Evolutionary conservation across 1,140 invertebrate genomes (phyloP), one percentile per base, ranked within the genome.

Genomic region (Odontomachus brunneus): DNA sequence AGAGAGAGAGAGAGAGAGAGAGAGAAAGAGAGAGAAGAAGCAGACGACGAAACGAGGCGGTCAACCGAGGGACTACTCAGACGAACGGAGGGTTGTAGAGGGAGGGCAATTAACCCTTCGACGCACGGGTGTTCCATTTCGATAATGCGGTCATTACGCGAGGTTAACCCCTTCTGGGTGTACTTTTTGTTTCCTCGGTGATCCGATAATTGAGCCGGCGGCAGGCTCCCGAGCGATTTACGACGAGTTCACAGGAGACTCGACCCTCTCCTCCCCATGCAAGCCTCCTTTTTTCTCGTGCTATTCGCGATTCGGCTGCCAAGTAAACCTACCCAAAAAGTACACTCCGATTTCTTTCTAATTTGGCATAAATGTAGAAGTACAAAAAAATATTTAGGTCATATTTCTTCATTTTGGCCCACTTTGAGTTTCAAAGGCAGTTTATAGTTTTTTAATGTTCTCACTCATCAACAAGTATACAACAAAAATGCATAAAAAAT

Each of bases 111-210:
- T 82, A 73, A 53, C 33, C 38, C 63, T 38, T 48, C 74, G 63
- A 55, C 22, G 19, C 48, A 49, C 48, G 62, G 9, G 3, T 57
- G 51, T 65, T 67, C 63, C 51, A 59, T 59, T 80, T 69, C 51
- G 62, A 78, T 55, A 78, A 78, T 38, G n/a, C 65, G 75, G 14
- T 71, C 65, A 57, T 80, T 71, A 71, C 65, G 29, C 75, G 75
- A 26, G 33, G 17, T 78, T 19, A 76, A 82, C 49, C 24, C 49
- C 11, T 65, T 55, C 19, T 44, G 22, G 26, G 44, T 26, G 59
- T 17, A 44, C 24, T 26, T 29, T 22, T 22, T 26, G 24, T 63
- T 57, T 76, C 38, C 62, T 66, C 48, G 26, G 17, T 29, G 15
- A 80, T 15, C 12, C 75, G 51, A 69, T 80, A 59, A 80, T 80